phyloP scores from a whole-genome alignment of 2,888 invertebrate genomes.

The Thecocarcelia acutangulata region DNA sequence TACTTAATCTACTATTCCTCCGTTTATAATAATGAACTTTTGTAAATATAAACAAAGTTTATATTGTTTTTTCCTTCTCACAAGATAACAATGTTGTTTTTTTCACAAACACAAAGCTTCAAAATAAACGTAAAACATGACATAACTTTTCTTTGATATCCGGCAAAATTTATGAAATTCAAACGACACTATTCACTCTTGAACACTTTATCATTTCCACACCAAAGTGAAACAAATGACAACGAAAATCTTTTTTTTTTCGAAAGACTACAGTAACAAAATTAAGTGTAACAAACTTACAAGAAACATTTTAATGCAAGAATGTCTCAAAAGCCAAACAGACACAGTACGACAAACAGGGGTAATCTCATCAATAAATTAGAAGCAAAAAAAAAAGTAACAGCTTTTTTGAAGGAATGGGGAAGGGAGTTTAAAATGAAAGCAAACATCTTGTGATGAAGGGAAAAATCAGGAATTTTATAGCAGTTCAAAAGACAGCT shows the following conservation, averaged over 20 bases:
- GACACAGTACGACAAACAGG: conserved; percentile 4
- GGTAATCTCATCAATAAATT: conserved; percentile 7
- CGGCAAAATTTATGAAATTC: conserved; percentile 71
- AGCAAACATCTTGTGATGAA: conserved; percentile 14
- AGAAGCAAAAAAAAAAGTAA: background rate
- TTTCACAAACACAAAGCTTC: background rate
- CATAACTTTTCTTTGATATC: conserved; percentile 68
- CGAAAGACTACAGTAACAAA: conserved; percentile 23
- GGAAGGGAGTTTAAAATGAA: background rate
- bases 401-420: background rate
- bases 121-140: conserved; percentile 43
- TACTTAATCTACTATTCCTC: conserved; percentile 7
- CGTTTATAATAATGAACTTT: background rate
- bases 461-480: conserved; percentile 45
- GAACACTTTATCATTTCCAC: conserved; percentile 71
- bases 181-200: conserved; percentile 70
- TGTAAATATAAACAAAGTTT: background rate
- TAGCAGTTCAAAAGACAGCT: conserved; percentile 30
- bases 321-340: conserved; percentile 22
- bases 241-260: background rate
- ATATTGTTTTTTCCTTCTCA: too few relatives aligned
- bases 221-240: conserved; percentile 53
- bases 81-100: background rate
- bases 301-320: conserved; percentile 48
- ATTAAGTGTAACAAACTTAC: conserved; percentile 34